Base-by-base conservation (phyloP, 2,113 vertebrate species). In the Sinocyclocheilus anshuiensis region DNA sequence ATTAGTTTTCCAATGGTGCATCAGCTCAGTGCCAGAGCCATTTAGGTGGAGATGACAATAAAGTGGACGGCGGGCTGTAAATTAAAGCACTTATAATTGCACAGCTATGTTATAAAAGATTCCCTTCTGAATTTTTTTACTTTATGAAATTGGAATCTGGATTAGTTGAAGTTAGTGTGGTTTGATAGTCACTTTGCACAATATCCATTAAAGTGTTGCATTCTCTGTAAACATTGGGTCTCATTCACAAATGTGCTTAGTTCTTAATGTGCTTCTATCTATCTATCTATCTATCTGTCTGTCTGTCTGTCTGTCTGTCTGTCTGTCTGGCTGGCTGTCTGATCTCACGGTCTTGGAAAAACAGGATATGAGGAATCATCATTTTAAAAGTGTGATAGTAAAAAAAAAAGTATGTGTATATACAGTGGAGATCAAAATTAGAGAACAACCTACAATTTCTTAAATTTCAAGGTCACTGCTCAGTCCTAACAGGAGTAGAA, bases 11-110 rank as follows among this genome's bases (percentile, higher is more conserved):
- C n/a, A 24, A 65, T 9, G 24, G 13, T 15, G 59, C 1, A 65
- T 59, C n/a, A 81, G 22, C 4, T 48, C 59, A 48, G 42, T 48
- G 36, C 61, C 15, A 48, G 26, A 77, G 7, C 48, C 24, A 42
- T 55, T 77, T 55, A 33, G 16, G 48, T 55, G 45, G 15, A 77
- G 24, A 29, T 55, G 59, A 81, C 79, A 67, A 61, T 81, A 63
- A 63, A 81, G 1, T 26, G 59, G 20, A 24, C 18, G 3, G 18
- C 6, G 4, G 57, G 15, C 4, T 42, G 13, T 48, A 67, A 81
- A 81, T 81, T 65, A 67, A 67, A 65, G 59, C 59, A 45, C 6
- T 65, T 42, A 59, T 65, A 65, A 65, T 39, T 57, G 77, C 55
- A 57, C 50, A 61, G 79, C 36, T 2, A n/a, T 15, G 36, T 39